Conservation (phyloP, 2,113 vertebrate species). For the Dascyllus trimaculatus region DNA sequence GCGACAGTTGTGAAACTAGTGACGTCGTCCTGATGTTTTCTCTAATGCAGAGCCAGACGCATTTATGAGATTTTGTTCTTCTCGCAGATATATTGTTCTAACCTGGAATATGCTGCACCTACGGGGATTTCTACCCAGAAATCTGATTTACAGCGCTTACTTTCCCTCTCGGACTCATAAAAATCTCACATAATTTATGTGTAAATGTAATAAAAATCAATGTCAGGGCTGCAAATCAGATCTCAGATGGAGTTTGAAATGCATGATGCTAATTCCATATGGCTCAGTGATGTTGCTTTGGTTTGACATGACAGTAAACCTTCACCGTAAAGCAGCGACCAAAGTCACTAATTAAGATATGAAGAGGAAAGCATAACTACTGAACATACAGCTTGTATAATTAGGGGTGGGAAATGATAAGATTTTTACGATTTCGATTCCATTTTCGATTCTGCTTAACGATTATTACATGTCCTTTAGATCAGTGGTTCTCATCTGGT, state of each 20-base stretch:
- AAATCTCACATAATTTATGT: slow-evolving; percentile 14
- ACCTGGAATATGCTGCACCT: slow-evolving; percentile 28
- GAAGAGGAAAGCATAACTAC: background rate
- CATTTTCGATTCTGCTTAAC: no score
- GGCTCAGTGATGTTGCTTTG: background rate
- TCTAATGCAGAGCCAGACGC: slow-evolving; percentile 35
- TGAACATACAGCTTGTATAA: background rate
- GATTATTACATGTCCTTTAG: no score
- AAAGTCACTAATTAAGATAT: background rate
- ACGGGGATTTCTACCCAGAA: slow-evolving; percentile 29
- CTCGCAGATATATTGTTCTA: slow-evolving; percentile 50
- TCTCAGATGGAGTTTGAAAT: background rate
- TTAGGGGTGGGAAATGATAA: no score
- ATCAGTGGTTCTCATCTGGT: no score
- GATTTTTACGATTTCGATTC: no score
- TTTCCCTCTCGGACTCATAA: slow-evolving; percentile 8
- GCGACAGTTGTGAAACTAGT: slow-evolving; percentile 51
- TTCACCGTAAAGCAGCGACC: background rate
- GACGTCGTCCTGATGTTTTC: slow-evolving; percentile 39
- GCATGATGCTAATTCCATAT: slow-evolving; percentile 12
- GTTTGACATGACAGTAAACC: background rate
- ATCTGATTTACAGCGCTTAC: slow-evolving; percentile 20
- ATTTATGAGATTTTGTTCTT: slow-evolving; percentile 58
- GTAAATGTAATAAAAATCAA: slow-evolving; percentile 11
- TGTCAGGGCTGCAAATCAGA: slow-evolving; percentile 17